These are phyloP conservation scores for Peromyscus melanophrys DNA, from an alignment of 2,797 vertebrate genomes.

Conservation along the genomic window DNA sequence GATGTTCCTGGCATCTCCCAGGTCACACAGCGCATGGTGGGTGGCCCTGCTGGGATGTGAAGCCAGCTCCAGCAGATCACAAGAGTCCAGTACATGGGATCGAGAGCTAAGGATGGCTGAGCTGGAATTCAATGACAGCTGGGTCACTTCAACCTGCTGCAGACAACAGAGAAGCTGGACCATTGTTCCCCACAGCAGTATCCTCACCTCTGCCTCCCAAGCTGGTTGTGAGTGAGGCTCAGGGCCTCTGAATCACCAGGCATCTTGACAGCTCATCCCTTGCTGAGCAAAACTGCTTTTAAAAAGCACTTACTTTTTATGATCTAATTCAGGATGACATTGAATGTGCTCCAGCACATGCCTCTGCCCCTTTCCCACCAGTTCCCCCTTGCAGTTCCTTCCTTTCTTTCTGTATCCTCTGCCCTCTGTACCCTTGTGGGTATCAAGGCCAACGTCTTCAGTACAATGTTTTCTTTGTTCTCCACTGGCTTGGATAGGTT, in stretches of 20 bases:
- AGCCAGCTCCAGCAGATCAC: accelerated
- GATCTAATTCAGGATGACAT: constrained; percentile 87
- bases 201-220: constrained; percentile 43
- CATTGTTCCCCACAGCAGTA: constrained; percentile 48
- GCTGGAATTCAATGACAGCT: neutral
- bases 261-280: constrained; percentile 76
- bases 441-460: neutral
- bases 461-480: neutral
- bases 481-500: neutral
- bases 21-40: neutral
- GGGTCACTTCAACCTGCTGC: neutral
- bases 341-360: constrained; percentile 82
- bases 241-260: constrained; percentile 83
- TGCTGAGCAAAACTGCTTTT: constrained; percentile 84
- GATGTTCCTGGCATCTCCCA: neutral
- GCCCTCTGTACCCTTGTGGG: neutral
- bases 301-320: constrained; percentile 89
- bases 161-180: constrained; percentile 59
- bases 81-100: neutral
- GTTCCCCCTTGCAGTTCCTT: neutral
- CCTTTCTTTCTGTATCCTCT: neutral
- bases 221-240: constrained; percentile 48
- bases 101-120: neutral
- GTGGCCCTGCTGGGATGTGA: neutral
- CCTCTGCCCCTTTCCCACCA: constrained; percentile 48